Conservation (phyloP, 2,113 vertebrate species). For the Perca flavescens region DNA sequence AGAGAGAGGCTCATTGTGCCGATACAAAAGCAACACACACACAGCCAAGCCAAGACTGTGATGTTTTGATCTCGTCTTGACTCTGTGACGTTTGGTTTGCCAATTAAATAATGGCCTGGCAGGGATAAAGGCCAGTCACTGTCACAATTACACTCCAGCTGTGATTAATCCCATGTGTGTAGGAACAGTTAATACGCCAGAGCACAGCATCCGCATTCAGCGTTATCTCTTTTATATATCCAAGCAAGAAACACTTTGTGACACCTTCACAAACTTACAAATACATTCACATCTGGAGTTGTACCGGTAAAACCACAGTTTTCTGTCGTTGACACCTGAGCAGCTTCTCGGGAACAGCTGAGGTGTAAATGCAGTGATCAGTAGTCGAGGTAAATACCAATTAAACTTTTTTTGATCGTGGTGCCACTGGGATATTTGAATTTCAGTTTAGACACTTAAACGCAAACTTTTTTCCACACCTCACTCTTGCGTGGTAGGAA, state of each 20-base stretch:
- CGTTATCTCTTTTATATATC: neutral
- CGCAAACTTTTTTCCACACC: neutral
- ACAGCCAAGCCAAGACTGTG: constrained; percentile 31
- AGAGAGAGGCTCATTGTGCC: constrained; percentile 45
- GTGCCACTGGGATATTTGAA: neutral
- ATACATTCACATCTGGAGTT: constrained; percentile 8
- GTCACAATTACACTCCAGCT: constrained; percentile 62
- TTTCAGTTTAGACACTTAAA: neutral
- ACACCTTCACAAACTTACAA: constrained; percentile 4
- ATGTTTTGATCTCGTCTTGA: constrained; percentile 60
- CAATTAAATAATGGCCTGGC: constrained; percentile 61
- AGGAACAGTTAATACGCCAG: neutral
- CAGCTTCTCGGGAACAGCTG: constrained; percentile 37
- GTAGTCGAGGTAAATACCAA: neutral
- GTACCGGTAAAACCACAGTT: neutral
- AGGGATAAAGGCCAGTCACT: constrained; percentile 53
- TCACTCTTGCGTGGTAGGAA: neutral
- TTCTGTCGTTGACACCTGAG: constrained; percentile 25
- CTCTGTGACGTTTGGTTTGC: constrained; percentile 61
- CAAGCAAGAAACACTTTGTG: constrained; percentile 12
- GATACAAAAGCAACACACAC: constrained; percentile 30
- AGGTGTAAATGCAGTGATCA: constrained; percentile 31
- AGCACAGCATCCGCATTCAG: constrained; percentile 16
- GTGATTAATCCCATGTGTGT: constrained; percentile 54
- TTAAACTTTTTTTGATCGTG: neutral